Conservation (phyloP, 2,888 invertebrate genomes). For the Priocnemis perturbator region DNA sequence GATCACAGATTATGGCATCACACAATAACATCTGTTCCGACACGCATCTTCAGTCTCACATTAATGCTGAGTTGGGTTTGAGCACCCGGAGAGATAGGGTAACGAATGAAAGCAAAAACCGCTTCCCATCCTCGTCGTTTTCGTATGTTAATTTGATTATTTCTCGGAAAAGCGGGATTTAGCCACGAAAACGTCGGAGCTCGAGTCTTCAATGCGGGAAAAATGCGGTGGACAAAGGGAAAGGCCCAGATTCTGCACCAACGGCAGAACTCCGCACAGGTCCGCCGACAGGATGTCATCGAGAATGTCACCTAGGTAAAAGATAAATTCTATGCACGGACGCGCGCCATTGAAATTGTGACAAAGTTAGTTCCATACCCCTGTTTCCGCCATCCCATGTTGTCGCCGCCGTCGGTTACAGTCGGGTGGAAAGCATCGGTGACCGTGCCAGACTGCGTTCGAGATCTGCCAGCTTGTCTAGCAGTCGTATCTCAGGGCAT, state of each 20-base stretch:
- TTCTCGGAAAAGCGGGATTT: slow-evolving; percentile 44
- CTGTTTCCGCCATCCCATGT: not conserved
- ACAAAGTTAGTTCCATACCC: not conserved
- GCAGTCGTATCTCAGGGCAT: slow-evolving; percentile 20
- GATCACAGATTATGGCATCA: slow-evolving; percentile 63
- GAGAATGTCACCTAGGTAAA: slow-evolving; percentile 54
- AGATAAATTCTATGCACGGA: not conserved
- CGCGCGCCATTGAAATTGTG: not conserved
- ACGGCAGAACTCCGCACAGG: slow-evolving; percentile 47
- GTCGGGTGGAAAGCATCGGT: slow-evolving; percentile 5
- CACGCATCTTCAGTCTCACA: slow-evolving; percentile 66
- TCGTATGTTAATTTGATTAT: not conserved
- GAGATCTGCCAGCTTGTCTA: slow-evolving; percentile 60
- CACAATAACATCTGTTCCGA: slow-evolving; percentile 64
- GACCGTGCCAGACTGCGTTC: slow-evolving; percentile 48
- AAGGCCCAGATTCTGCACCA: slow-evolving; percentile 36
- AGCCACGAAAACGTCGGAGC: slow-evolving; percentile 49
- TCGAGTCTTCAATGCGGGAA: slow-evolving; percentile 37
- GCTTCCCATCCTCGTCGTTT: no score
- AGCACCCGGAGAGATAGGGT: slow-evolving; percentile 58
- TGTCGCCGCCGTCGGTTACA: slow-evolving; percentile 6
- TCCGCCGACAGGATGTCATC: slow-evolving; percentile 55
- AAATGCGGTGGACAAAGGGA: slow-evolving; percentile 29
- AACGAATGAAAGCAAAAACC: slow-evolving; percentile 1
- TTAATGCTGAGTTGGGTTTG: slow-evolving; percentile 62